These are phyloP conservation scores for Chrysocyon brachyurus DNA, from an alignment of 2,797 vertebrate species.

Conservation along the genomic window DNA sequence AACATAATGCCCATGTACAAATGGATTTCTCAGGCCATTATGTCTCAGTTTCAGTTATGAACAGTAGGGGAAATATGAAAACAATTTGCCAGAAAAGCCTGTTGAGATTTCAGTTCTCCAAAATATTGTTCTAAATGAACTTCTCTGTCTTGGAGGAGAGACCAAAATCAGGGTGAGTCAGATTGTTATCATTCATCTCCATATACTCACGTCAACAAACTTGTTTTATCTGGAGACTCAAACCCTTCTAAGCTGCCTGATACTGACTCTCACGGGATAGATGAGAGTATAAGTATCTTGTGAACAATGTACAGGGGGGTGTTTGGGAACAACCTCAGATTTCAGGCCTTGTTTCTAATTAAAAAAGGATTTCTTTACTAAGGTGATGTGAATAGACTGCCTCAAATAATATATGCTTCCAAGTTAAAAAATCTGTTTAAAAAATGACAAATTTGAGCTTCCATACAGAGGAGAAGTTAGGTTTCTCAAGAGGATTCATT, in stretches of 20 bases:
- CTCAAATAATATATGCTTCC: background rate
- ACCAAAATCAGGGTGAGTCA: background rate
- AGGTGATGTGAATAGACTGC: background rate
- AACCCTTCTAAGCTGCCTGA: background rate
- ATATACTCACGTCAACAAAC: background rate
- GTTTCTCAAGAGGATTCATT: background rate
- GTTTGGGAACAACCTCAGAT: background rate
- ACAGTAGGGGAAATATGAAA: background rate
- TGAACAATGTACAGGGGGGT: background rate
- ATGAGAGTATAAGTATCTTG: background rate
- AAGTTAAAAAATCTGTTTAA: constrained; percentile 10
- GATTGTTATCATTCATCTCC: background rate
- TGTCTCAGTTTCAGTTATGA: background rate
- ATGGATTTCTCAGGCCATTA: background rate
- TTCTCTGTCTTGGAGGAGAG: constrained; percentile 37
- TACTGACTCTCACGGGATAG: background rate
- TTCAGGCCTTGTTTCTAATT: background rate
- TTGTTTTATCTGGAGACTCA: constrained; percentile 45
- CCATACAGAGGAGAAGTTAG: background rate
- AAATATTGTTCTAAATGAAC: constrained; percentile 58
- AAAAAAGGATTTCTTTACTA: constrained; percentile 16
- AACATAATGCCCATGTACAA: background rate
- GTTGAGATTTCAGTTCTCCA: constrained; percentile 57
- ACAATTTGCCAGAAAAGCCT: background rate
- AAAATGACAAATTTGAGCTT: background rate